Base-by-base conservation (phyloP, 2,113 vertebrate genomes). In the Antigone vipio region DNA sequence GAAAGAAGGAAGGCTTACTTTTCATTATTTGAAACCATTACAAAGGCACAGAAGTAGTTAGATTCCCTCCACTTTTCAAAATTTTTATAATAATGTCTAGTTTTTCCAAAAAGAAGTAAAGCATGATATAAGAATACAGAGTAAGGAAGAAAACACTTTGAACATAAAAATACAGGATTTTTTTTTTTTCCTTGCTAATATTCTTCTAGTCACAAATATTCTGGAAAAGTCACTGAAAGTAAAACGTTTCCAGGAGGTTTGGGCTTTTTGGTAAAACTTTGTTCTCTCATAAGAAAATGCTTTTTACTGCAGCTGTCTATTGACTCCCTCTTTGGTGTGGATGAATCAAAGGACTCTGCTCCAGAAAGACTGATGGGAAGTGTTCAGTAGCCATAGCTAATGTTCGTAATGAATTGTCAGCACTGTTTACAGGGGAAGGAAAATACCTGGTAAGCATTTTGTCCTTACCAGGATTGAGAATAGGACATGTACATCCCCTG, bases 401-500 rank as follows among this genome's bases (percentile, higher is more conserved):
- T 68, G 14, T 52, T n/a, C 35, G 10, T 58, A 62, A 87, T 15
- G 21, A 83, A 68, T 55, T 82, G 24, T 55, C 60, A 64, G 11
- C 47, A 19, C 47, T 71, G 32, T 47, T 78, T 53, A 59, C 13
- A 55, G 20, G 15, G 42, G 26, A 53, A 74, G 30, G 8, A 84
- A 66, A 88, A 40, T 0, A 40, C 35, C 38, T 18, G 5, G 11
- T 40, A 77, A 80, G 16, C 15, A 52, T 77, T 85, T 68, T 89
- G 26, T 58, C 72, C 96, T 96, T 96, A 99, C 99, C 99, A 89
- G 99, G 99, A 95, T 99, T 99, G 49, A 99, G 98, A 79, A 99
- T 98, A 12, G 99, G 99, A 92, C 99, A 99, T 66, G 99, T 99
- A 85, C 98, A 99, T 40, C 99, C 99, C 1, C 98, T 98, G 88